Evolutionary conservation across 2,797 vertebrate genomes (phyloP).

Genomic region (Coregonus sp.): DNA sequence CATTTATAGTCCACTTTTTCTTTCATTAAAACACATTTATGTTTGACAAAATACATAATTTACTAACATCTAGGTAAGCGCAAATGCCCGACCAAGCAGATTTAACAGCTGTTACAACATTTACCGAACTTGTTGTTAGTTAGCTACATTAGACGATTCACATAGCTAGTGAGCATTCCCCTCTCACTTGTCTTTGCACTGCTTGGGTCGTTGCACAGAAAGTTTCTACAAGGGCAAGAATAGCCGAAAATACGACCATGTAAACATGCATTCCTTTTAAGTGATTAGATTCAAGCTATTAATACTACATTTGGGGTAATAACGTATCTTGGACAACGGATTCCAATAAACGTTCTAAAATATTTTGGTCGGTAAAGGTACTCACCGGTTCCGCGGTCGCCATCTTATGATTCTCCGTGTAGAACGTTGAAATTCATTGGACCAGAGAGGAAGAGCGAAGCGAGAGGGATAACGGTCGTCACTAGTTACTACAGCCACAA

Average conservation of each 20-base stretch:
- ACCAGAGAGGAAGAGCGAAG: conserved; percentile 52
- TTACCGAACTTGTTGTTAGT: background rate
- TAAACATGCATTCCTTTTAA: accelerated
- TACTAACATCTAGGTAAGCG: background rate
- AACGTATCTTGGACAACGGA: background rate
- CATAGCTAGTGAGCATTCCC: background rate
- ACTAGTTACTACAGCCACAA: too few relatives aligned
- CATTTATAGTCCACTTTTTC: too few relatives aligned
- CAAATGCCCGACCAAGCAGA: background rate
- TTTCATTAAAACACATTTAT: background rate
- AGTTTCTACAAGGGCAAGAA: conserved; percentile 37
- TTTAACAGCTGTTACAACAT: conserved; percentile 45
- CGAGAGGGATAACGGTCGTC: too few relatives aligned
- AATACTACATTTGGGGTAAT: background rate
- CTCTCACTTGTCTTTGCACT: background rate
- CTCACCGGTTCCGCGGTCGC: conserved; percentile 98
- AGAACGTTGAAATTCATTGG: conserved; percentile 25
- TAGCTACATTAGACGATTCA: background rate
- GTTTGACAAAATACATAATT: background rate
- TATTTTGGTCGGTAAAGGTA: conserved; percentile 56
- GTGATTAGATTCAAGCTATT: background rate
- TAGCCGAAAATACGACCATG: background rate
- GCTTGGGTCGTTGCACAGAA: conserved; percentile 51
- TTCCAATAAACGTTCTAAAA: conserved; percentile 43
- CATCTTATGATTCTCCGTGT: conserved; percentile 88